Evolutionary conservation across 2,888 invertebrate genomes (phyloP).

Genomic region (Neoitamus cyanurus): DNA sequence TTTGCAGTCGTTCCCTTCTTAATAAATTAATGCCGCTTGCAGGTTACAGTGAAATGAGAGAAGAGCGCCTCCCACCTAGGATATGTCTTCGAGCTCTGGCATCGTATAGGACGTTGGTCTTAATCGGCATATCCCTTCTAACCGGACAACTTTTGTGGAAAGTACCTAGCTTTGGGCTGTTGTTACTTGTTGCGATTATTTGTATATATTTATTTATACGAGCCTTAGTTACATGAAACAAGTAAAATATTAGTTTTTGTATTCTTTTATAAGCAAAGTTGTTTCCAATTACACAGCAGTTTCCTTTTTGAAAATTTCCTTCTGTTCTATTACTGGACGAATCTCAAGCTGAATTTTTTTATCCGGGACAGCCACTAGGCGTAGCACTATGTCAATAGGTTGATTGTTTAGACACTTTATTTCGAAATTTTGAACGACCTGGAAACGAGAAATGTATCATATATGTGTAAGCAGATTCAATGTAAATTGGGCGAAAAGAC

Average conservation of each 20-base stretch:
- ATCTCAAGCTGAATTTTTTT: constrained; percentile 7
- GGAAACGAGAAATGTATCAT: constrained; percentile 38
- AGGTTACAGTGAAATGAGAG: constrained; percentile 60
- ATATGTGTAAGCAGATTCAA: neutral
- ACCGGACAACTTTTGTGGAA: constrained; percentile 60
- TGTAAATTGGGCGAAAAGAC: constrained; percentile 10
- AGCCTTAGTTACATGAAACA: constrained; percentile 58
- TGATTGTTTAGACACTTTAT: constrained; percentile 68
- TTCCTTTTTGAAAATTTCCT: neutral
- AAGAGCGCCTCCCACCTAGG: constrained; percentile 61
- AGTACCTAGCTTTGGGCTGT: constrained; percentile 58
- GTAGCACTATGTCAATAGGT: constrained; percentile 70
- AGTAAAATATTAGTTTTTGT: constrained; percentile 28
- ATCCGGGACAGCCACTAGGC: constrained; percentile 66
- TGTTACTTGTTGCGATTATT: constrained; percentile 56
- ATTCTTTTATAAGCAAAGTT: neutral
- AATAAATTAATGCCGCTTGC: neutral
- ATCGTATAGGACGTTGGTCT: constrained; percentile 58
- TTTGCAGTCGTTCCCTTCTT: too few relatives aligned
- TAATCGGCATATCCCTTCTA: constrained; percentile 56
- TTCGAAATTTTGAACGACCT: constrained; percentile 68
- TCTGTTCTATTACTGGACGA: neutral
- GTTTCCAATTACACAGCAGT: neutral
- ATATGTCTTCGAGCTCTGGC: constrained; percentile 62
- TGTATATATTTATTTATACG: constrained; percentile 58